Evolutionary conservation across 37 sponge, comb jelly and placozoan genomes (phyloP).

Genomic region (Hexactinellida sp.): DNA sequence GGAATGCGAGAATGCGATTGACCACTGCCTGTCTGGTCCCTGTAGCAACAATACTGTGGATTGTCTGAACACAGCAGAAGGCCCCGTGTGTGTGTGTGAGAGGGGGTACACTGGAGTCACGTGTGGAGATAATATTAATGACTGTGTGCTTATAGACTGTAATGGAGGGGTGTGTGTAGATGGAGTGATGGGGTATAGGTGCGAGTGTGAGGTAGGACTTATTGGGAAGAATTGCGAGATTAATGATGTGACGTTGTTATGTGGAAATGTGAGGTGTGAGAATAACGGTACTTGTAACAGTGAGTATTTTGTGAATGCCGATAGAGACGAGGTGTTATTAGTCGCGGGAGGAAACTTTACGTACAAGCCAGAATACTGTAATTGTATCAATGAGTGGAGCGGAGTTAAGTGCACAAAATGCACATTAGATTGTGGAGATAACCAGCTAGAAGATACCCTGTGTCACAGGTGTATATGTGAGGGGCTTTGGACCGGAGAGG

Average conservation of each 20-base stretch:
- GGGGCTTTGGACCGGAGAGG: background rate
- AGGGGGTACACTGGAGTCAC: background rate
- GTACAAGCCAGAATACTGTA: background rate
- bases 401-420: background rate
- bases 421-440: background rate
- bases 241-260: background rate
- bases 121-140: constrained; percentile 9
- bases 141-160: background rate
- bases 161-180: background rate
- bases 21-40: background rate
- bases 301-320: constrained; percentile 3
- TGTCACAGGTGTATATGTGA: background rate
- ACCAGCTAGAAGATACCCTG: background rate
- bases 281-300: background rate
- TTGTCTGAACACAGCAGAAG: background rate
- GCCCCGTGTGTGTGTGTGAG: background rate
- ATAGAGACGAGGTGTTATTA: constrained; percentile 8
- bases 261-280: background rate
- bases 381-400: background rate
- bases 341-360: background rate
- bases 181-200: background rate
- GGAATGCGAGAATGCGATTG: background rate
- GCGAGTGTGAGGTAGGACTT: background rate
- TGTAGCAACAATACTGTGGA: background rate
- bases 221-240: background rate